Base-by-base conservation (phyloP, 2,113 vertebrate genomes). In the Typhlomys cinereus region DNA sequence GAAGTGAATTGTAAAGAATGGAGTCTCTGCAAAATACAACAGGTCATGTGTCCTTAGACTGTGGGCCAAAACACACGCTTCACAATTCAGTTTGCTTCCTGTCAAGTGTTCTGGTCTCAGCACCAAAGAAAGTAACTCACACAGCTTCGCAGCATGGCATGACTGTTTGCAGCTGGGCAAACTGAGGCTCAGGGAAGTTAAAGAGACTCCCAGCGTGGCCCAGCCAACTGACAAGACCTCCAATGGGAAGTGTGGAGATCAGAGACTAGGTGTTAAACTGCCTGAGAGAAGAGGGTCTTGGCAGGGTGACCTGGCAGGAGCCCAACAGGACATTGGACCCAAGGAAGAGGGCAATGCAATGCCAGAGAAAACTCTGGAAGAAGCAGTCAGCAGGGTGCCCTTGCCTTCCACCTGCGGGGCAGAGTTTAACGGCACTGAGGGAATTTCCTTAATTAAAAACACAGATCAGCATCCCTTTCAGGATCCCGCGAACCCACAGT, bases 361-460 rank as follows among this genome's bases (percentile, higher is more conserved):
- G 46, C 52, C 88, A 81, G 10, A 57, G 54, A 9, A 46, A 11
- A 67, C 71, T 44, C 34, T 31, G 41, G 62, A 29, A 4, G 23
- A 2, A 29, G 5, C 4, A 7, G 18, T 27, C 23, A 25, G 44
- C 14, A n/a, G 54, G 71, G 31, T 2, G 15, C 14, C 34, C 21
- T 27, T 13, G 20, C 8, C 23, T 50, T 48, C 59, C 4, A n/a
- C 67, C 25, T 61, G 69, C 39, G 76, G 36, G 61, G 70, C 59
- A 36, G 39, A 88, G 39, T 59, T 46, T 46, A 44, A 61, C 8
- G 62, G 61, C 7, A 44, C 34, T n/a, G 44, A 75, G 64, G 10
- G 23, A 46, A n/a, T 48, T 52, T 84, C 54, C 78, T 81, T 80
- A 79, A 61, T 70, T 89, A 79, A 85, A 87, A 94, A 41, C 46